phyloP scores from a whole-genome alignment of 2,888 invertebrate species.

The Epistrophe grossulariae region DNA sequence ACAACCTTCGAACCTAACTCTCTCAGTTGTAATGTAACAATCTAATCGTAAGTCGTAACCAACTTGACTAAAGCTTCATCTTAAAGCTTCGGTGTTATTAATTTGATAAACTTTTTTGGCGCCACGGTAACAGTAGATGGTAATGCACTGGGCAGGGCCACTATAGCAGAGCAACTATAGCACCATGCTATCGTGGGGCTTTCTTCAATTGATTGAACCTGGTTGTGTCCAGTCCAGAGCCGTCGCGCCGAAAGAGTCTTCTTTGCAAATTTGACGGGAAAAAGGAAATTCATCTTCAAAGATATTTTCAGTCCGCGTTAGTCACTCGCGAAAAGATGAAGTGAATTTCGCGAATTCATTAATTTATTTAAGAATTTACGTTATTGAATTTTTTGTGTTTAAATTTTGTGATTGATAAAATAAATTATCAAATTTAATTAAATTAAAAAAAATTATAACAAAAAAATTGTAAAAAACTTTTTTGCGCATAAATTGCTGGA shows the following conservation, averaged over 20 bases:
- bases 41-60: not conserved
- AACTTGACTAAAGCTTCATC: constrained; percentile 39
- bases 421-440: not conserved
- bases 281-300: constrained; percentile 60
- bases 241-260: not conserved
- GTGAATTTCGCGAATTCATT: constrained; percentile 50
- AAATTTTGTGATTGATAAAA: too few species aligned
- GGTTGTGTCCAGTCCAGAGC: constrained; percentile 37
- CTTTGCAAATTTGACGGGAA: constrained; percentile 19
- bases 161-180: not conserved
- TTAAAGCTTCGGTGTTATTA: constrained; percentile 41
- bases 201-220: constrained; percentile 28
- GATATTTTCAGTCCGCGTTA: constrained; percentile 69
- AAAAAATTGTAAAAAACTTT: not conserved
- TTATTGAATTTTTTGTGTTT: not conserved
- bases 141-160: not conserved
- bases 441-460: not conserved
- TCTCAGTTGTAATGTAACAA: constrained; percentile 7
- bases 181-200: constrained; percentile 5
- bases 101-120: constrained; percentile 17
- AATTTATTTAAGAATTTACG: not conserved
- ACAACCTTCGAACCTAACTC: constrained; percentile 62
- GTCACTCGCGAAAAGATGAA: constrained; percentile 63
- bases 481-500: not conserved
- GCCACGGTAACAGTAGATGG: constrained; percentile 6